These are phyloP conservation scores for Lutra lutra DNA, from an alignment of 2,797 vertebrate genomes.

Conservation along the genomic window DNA sequence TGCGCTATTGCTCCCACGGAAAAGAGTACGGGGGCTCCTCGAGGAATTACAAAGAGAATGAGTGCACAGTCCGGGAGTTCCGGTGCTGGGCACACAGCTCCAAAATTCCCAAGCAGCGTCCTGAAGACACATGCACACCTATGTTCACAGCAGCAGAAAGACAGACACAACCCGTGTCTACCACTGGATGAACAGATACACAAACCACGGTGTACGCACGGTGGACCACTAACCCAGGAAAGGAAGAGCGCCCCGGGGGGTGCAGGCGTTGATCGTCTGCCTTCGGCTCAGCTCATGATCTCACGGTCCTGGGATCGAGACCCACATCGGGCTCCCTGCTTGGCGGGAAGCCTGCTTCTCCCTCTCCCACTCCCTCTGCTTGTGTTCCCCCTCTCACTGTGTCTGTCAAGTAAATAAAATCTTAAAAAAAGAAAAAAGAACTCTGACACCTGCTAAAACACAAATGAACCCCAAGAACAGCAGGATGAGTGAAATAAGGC, in stretches of 20 bases:
- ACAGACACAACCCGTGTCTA: too few species aligned
- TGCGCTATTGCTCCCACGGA: accelerated
- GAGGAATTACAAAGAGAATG: background rate
- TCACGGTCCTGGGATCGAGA: too few species aligned
- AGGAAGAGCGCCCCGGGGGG: background rate
- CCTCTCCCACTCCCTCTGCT: too few species aligned
- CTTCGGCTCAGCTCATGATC: too few species aligned
- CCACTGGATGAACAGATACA: accelerated
- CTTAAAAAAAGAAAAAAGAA: background rate
- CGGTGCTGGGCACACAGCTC: background rate
- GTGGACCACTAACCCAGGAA: background rate
- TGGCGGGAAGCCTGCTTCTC: too few species aligned
- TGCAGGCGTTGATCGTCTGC: too few species aligned
- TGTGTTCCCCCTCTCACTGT: too few species aligned
- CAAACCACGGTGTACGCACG: background rate
- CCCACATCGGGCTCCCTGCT: too few species aligned
- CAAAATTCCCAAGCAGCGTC: background rate
- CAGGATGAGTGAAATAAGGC: background rate
- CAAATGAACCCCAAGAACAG: background rate
- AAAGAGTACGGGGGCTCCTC: background rate
- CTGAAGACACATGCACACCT: background rate
- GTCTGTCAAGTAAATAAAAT: too few species aligned
- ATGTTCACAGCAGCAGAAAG: background rate
- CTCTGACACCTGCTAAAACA: background rate
- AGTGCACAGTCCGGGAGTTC: too few species aligned